These are phyloP conservation scores for Phoebastria nigripes DNA, from an alignment of 2,797 vertebrate species.

Conservation along the genomic window DNA sequence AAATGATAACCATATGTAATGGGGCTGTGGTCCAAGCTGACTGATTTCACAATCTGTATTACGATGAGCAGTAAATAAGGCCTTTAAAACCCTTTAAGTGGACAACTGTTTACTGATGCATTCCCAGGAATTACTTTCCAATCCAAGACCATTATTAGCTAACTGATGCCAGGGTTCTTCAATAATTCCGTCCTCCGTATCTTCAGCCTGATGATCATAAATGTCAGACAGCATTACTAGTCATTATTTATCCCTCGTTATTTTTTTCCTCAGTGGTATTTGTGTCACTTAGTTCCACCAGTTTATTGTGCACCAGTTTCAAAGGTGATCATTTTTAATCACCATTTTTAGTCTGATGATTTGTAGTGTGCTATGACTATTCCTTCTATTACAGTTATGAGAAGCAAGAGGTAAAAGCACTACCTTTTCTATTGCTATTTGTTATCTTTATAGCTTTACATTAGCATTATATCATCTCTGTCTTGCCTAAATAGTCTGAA, in stretches of 20 bases:
- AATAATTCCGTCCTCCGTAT: not conserved
- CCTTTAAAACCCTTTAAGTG: not conserved
- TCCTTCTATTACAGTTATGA: not conserved
- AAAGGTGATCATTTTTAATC: not conserved
- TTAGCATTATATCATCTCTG: not conserved
- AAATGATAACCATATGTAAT: not conserved
- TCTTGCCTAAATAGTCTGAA: not conserved
- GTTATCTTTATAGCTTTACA: not conserved
- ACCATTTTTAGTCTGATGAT: not conserved
- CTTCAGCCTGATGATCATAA: not conserved
- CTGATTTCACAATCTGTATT: not conserved
- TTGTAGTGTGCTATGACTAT: not conserved
- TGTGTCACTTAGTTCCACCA: not conserved
- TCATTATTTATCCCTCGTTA: not conserved
- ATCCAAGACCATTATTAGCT: not conserved
- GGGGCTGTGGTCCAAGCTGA: not conserved
- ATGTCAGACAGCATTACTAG: not conserved
- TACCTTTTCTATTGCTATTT: not conserved
- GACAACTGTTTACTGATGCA: not conserved
- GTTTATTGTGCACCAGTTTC: not conserved
- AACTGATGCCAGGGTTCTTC: not conserved
- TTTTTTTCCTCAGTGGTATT: not conserved
- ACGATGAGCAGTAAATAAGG: not conserved
- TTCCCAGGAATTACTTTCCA: not conserved
- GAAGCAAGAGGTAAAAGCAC: not conserved